Base-by-base conservation (phyloP, 2,888 invertebrate species). In the Subacronicta megacephala region DNA sequence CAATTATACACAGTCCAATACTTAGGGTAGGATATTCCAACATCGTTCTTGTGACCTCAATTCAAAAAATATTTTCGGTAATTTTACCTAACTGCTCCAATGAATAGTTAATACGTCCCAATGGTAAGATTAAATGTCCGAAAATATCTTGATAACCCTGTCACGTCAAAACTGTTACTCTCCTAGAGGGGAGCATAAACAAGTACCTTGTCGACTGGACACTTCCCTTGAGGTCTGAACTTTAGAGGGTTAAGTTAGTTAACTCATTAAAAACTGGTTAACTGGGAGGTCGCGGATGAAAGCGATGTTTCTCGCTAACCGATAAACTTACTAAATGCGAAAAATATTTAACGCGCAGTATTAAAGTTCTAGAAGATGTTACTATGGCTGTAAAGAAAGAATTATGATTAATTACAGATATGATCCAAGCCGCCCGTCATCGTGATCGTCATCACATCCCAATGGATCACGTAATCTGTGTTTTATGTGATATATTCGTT, bases 261-360 rank as follows among this genome's bases (percentile, higher is more conserved):
- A 74, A 75, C 64, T 75, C 65, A 75, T 77, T 75, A 77, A 75
- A 76, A 75, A 70, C 60, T 67, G 70, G 74, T 73, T 73, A 73
- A 76, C 60, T 62, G 62, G 44, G 62, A 61, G 58, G 52, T 64
- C 51, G 50, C 44, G 44, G 54, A 67, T 56, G 52, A 62, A 72
- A 69, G 40, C 51, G 50, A 51, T 52, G 54, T 58, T 61, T 13
- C 13, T 37, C 45, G 54, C 40, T 68, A 42, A 47, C 53, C 41
- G 33, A 42, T 55, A 43, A 51, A 62, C 62, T 45, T 44, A 44
- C 51, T 43, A 10, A 7, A 46, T 17, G 36, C 17, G 43, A 58
- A 49, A 46, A 51, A 47, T 51, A 40, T 33, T 29, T 35, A 68
- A 18, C 17, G 12, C 40, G 45, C 20, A 17, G 26, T 42, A 65